These are phyloP conservation scores for Leontopithecus rosalia DNA, from an alignment of 2,797 vertebrate species.

Conservation along the genomic window DNA sequence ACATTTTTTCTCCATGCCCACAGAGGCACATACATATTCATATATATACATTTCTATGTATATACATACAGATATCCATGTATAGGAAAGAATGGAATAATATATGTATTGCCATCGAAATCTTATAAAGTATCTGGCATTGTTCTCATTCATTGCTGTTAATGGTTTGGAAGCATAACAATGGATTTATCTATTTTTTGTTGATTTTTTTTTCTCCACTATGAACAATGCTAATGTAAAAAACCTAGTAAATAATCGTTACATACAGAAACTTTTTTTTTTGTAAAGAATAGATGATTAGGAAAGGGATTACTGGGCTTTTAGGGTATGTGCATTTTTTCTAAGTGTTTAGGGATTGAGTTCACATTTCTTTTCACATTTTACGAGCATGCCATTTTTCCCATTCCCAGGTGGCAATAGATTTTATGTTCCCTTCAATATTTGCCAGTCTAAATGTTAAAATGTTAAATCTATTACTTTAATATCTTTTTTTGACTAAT, in stretches of 20 bases:
- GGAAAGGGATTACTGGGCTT: background rate
- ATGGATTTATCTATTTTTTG: background rate
- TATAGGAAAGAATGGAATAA: background rate
- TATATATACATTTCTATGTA: background rate
- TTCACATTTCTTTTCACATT: conserved; percentile 11
- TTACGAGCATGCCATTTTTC: background rate
- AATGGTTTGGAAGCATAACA: background rate
- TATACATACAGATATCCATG: background rate
- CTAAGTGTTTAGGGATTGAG: background rate
- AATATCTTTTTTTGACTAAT: background rate
- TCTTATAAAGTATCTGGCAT: background rate
- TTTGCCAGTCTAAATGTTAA: conserved; percentile 1
- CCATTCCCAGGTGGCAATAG: background rate
- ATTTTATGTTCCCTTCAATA: conserved; percentile 36
- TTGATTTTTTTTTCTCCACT: background rate
- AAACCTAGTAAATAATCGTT: background rate
- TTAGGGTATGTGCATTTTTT: background rate
- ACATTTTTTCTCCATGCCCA: background rate
- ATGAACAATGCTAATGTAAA: background rate
- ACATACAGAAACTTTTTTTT: background rate
- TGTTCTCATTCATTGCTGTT: background rate
- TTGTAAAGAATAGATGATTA: background rate
- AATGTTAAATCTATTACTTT: background rate
- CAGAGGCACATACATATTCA: background rate
- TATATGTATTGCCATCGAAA: background rate